A percentile compares a stretch with the other conserved stretches of the same genome.
Conservation (phyloP, 2,113 vertebrate species). For the Zosterops borbonicus region DNA sequence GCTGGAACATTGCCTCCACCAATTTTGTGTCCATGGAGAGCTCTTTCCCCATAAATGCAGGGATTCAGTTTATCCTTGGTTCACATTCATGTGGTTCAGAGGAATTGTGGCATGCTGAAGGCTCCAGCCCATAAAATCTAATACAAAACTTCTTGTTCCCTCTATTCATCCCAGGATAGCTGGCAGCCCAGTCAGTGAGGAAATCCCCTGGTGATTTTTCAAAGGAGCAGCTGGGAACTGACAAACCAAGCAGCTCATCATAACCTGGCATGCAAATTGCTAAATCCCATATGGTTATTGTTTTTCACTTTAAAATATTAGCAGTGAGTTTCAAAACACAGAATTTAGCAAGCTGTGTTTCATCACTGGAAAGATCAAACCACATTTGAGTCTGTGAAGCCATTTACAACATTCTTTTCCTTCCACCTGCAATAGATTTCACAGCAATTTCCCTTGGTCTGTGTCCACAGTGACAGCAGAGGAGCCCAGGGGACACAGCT, state of each 20-base stretch:
- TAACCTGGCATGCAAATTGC: conserved; percentile 9
- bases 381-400: neutral
- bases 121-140: neutral
- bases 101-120: neutral
- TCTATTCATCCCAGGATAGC: neutral
- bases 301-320: conserved; percentile 39
- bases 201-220: conserved; percentile 33
- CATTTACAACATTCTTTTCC: neutral
- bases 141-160: neutral
- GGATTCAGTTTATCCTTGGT: neutral
- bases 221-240: conserved; percentile 16
- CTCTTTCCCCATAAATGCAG: neutral
- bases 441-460: neutral
- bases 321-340: neutral
- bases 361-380: neutral
- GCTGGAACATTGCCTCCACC: neutral
- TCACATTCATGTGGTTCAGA: neutral
- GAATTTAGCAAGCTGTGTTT: conserved; percentile 17
- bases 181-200: neutral
- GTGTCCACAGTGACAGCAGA: neutral
- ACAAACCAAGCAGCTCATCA: neutral
- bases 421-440: neutral
- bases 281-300: conserved; percentile 18
- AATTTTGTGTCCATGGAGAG: neutral
- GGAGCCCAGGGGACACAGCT: neutral